phyloP scores from a whole-genome alignment of 2,797 vertebrate genomes.

The Epinephelus malabaricus region DNA sequence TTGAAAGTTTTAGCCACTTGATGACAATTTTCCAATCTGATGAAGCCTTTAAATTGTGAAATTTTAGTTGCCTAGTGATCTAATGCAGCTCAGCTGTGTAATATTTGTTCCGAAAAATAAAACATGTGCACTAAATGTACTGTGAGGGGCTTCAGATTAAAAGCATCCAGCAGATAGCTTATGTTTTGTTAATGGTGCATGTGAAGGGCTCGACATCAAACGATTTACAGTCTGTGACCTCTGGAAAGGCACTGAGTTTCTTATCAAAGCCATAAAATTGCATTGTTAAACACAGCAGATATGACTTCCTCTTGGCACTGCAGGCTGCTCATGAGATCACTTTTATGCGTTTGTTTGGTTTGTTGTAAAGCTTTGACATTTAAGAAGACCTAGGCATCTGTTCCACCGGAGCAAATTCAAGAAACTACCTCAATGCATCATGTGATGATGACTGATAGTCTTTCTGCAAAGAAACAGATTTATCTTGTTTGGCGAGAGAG shows the following conservation, averaged over 20 bases:
- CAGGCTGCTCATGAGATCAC: constrained; percentile 33
- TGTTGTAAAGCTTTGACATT: constrained; percentile 42
- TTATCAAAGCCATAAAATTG: constrained; percentile 70
- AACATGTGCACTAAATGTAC: constrained; percentile 4
- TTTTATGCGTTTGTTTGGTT: constrained; percentile 36
- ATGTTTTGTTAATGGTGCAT: constrained; percentile 41
- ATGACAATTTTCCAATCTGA: constrained; percentile 17
- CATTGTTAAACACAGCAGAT: constrained; percentile 60
- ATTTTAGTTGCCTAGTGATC: not conserved
- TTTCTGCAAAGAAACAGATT: constrained; percentile 34
- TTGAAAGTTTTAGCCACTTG: not conserved
- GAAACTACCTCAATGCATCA: constrained; percentile 39
- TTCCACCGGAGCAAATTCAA: constrained; percentile 42
- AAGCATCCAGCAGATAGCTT: constrained; percentile 31
- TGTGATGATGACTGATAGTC: constrained; percentile 29
- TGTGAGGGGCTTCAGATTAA: constrained; percentile 25
- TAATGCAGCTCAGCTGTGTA: constrained; percentile 10
- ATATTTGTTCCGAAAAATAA: constrained; percentile 11
- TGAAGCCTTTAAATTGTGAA: not conserved
- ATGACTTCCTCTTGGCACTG: constrained; percentile 57
- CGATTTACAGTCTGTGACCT: constrained; percentile 55
- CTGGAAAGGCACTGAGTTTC: constrained; percentile 53
- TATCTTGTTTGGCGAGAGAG: constrained; percentile 53
- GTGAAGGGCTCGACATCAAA: constrained; percentile 59
- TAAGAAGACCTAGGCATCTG: constrained; percentile 28